Evolutionary conservation across 2,113 vertebrate genomes (phyloP), one percentile per base, ranked within the genome.

Genomic region (Danio rerio): DNA sequence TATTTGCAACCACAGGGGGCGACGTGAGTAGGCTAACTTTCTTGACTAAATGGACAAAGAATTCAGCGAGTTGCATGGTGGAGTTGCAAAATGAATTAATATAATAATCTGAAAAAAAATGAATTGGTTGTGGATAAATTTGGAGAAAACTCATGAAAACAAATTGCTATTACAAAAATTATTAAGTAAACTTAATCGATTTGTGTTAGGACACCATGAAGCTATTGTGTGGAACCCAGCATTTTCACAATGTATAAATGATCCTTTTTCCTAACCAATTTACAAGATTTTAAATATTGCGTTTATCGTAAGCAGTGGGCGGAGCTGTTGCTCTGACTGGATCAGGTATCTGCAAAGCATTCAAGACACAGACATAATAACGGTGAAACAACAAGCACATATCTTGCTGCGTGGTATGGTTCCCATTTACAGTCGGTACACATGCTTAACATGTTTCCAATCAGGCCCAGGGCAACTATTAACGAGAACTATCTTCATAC

Each of bases 361-460:
- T 80, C 74, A 82, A 74, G 72, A 78, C 50, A 63, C 13, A 0
- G 18, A 52, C 59, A 61, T 82, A 68, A 73, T 81, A 62, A 77
- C 4, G 52, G 31, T 40, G 70, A 81, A 75, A 49, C 79, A 83
- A 85, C 78, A 76, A 69, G 45, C 47, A 79, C 65, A 84, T 70
- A 80, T 78, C 73, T 50, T 83, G 83, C 72, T 69, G 66, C 13
- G 0, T 71, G 20, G 82, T 73, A 74, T 78, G 81, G 47, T 83
- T 85, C 77, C 81, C 81, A 85, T 86, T 79, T 86, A 83, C 31
- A 75, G 55, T 62, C 61, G 21, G 58, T 21, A 82, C 76, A 55
- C 76, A 55, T 52, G 56, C 45, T 66, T 59, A 78, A 68, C 45
- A 56, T 83, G 75, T 79, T 84, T 83, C 56, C 73, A 82, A 77